Evolutionary conservation across 2,113 vertebrate species (phyloP).

Genomic region (Protomyctophum bolini): DNA sequence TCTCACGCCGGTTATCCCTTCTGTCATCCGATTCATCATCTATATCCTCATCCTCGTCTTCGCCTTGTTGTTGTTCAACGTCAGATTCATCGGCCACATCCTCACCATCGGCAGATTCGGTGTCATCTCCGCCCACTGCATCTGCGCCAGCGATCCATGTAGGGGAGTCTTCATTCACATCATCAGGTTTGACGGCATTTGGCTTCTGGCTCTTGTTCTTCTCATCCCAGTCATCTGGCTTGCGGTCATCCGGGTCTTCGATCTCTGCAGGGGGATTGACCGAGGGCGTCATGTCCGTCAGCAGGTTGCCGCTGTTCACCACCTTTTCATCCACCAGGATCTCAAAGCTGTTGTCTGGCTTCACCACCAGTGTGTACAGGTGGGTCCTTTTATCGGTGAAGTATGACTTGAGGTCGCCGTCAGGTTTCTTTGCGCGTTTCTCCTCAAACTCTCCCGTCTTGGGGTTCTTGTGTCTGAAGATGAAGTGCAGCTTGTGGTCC

Average conservation of each 20-base stretch:
- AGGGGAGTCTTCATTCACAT: slow-evolving; percentile 98
- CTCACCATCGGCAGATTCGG: slow-evolving; percentile 92
- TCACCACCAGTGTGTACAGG: slow-evolving; percentile 95
- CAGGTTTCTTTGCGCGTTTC: slow-evolving; percentile 94
- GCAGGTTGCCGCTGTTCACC: slow-evolving; percentile 92
- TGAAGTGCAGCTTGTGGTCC: slow-evolving; percentile 98
- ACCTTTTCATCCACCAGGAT: slow-evolving; percentile 91
- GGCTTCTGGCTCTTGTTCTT: slow-evolving; percentile 96
- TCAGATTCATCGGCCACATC: slow-evolving; percentile 69
- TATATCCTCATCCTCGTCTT: slow-evolving; percentile 87
- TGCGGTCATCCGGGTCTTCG: slow-evolving; percentile 93
- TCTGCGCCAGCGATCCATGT: slow-evolving; percentile 90
- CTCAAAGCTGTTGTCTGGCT: slow-evolving; percentile 96
- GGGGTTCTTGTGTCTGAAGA: slow-evolving; percentile 96
- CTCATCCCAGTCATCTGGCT: slow-evolving; percentile 98
- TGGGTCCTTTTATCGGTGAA: slow-evolving; percentile 98
- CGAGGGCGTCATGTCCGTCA: slow-evolving; percentile 91
- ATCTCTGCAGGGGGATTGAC: slow-evolving; percentile 94
- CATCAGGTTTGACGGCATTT: slow-evolving; percentile 92
- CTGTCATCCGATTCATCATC: no score
- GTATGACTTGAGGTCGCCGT: slow-evolving; percentile 91
- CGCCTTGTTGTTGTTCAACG: no score
- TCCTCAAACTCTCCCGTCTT: slow-evolving; percentile 93
- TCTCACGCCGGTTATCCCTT: no score
- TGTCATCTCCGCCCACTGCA: slow-evolving; percentile 93